Evolutionary conservation across 2,888 invertebrate species (phyloP), one percentile per base, ranked within the genome.

Genomic region (Hirtodrosophila duncani): DNA sequence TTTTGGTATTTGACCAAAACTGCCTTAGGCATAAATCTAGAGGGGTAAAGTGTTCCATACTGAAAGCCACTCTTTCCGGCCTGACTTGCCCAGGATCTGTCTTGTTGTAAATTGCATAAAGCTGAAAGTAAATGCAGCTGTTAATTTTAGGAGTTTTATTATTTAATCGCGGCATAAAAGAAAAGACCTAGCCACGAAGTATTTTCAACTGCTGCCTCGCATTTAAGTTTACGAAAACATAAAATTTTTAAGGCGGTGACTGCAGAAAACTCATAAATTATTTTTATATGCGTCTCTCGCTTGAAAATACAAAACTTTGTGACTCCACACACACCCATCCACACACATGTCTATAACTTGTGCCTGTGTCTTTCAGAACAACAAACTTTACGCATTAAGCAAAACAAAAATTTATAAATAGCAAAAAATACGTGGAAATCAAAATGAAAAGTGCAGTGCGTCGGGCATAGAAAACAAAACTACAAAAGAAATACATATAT

Each of bases 231-330:
- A 36, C 36, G 37, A 55, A 75, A 49, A 50, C 44, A 57, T 63
- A 26, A 52, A 45, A 57, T 36, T 50, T 33, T 13, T 34, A 30
- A 31, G 29, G 49, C 43, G 41, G 43, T 45, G 50, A 44, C 51
- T 60, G 70, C 63, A 67, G 80, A 71, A 67, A 81, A 82, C 77
- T 80, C 83, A 71, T 80, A 82, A 82, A 80, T 80, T 67, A 56
- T 53, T 68, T 78, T 74, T 57, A 67, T 65, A 63, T 66, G 60
- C 60, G 31, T 50, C 38, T 23, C 33, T 27, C 27, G 39, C 37
- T 39, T 45, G 26, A 51, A 41, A 60, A 52, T 18, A 44, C 34
- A 34, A 55, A 61, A 52, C 36, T 45, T 56, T 67, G 67, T 44
- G 53, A 66, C 71, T 79, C 77, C 79, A 72, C 72, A 43, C 43